Percentiles rank a stretch among this genome's conserved stretches.
Evolutionary conservation across 2,113 vertebrate genomes (phyloP).

Genomic region (Proterorhinus semilunaris): DNA sequence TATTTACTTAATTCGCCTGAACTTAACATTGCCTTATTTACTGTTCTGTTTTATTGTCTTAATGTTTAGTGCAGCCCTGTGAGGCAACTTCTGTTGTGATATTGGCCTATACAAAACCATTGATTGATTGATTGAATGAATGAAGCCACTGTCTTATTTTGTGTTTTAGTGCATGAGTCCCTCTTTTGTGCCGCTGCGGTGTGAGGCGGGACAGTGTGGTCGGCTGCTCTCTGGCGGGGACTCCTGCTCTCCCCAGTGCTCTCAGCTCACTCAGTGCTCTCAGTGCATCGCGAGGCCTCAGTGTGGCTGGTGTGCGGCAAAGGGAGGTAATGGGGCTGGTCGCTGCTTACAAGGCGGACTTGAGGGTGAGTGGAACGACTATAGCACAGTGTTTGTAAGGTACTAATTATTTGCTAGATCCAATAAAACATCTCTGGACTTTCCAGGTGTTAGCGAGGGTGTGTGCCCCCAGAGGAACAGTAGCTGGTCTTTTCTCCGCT

Average conservation of each 20-base stretch:
- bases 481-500: slow-evolving; percentile 89
- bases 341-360: slow-evolving; percentile 86
- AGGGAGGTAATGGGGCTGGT: slow-evolving; percentile 82
- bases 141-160: not conserved
- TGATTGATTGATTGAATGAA: not conserved
- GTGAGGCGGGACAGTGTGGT: slow-evolving; percentile 88
- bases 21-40: no score
- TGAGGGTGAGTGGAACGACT: slow-evolving; percentile 66
- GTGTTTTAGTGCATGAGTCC: slow-evolving; percentile 86
- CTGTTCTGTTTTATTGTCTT: no score
- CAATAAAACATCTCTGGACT: not conserved
- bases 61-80: no score
- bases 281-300: slow-evolving; percentile 86
- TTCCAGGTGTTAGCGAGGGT: slow-evolving; percentile 68
- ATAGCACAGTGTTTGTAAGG: not conserved
- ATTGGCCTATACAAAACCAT: no score
- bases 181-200: slow-evolving; percentile 85
- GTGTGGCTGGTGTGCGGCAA: slow-evolving; percentile 87
- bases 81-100: no score
- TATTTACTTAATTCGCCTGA: no score
- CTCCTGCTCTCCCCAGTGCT: slow-evolving; percentile 86
- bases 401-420: not conserved
- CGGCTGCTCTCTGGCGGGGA: slow-evolving; percentile 83
- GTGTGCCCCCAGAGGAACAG: slow-evolving; percentile 73
- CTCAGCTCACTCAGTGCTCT: slow-evolving; percentile 84